phyloP scores from a whole-genome alignment of 1,140 invertebrate genomes.

The Hyles vespertilio region DNA sequence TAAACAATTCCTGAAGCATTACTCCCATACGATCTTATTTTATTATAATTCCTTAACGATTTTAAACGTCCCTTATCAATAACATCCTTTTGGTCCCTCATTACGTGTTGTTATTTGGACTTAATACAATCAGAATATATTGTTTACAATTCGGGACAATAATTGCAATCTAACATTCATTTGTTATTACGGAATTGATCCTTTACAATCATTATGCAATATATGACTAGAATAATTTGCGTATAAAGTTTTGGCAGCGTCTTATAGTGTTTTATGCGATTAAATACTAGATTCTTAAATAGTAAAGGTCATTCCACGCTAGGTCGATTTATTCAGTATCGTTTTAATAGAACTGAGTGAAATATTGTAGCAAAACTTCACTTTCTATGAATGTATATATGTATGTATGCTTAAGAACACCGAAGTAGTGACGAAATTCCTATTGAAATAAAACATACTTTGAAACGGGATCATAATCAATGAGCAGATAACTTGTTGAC shows the following conservation, averaged over 20 bases:
- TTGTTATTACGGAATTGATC: constrained; percentile 26
- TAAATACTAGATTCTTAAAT: too few species aligned
- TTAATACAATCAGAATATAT: background rate
- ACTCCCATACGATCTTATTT: too few species aligned
- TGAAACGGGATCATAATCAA: too few species aligned
- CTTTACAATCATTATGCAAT: constrained; percentile 19
- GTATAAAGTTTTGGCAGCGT: constrained; percentile 17
- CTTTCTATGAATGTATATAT: too few species aligned
- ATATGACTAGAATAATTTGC: constrained; percentile 48
- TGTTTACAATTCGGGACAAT: constrained; percentile 1
- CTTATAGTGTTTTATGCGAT: background rate
- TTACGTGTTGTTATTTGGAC: background rate
- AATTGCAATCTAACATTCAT: background rate
- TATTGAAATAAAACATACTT: too few species aligned
- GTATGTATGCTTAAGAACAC: too few species aligned
- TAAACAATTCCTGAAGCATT: too few species aligned
- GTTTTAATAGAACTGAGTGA: constrained; percentile 2
- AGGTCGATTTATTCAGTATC: too few species aligned
- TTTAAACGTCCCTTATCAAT: background rate
- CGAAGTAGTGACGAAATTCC: too few species aligned
- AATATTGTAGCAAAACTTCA: constrained; percentile 9
- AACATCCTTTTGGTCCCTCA: constrained; percentile 7
- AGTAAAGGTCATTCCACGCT: too few species aligned
- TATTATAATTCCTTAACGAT: background rate
- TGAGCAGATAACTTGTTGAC: too few species aligned